Evolutionary conservation across 2,888 invertebrate genomes (phyloP), one percentile per base, ranked within the genome.

Genomic region (Sarcophaga carnaria): DNA sequence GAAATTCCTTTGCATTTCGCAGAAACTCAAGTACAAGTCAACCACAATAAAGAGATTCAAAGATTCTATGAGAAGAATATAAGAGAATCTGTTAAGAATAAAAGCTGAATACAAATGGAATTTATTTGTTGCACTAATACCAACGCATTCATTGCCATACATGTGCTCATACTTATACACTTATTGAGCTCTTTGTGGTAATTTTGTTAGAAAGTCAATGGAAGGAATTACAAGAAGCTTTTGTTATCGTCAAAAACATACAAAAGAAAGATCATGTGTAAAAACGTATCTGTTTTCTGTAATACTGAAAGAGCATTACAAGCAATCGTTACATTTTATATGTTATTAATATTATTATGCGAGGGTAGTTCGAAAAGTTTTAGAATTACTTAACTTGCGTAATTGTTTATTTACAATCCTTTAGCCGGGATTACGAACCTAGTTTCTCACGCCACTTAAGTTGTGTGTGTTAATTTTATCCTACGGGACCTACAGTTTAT

Each of bases 71-170:
- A 37, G 8, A 14, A 54, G 54, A 54, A 54, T 54, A 54, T 17
- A 54, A 54, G 54, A 54, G 37, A 37, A 37, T 37, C 37, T 37
- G 10, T 37, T 37, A 45, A 70, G 22, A 54, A 22, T 10, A 70
- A 54, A 49, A 25, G 11, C 22, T 45, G 11, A 17, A 22, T 20
- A 70, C 47, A 70, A 54, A 54, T 54, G 17, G 14, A 54, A 45
- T 69, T 47, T 69, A 45, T 69, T 69, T 69, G 67, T 20, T 69
- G 67, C 47, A 69, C 47, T 69, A 10, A 17, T 54, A 54, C 45
- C 27, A 45, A 66, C 66, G 20, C 45, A 66, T 17, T 66, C n/a
- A 45, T 66, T n/a, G 27, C 59, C 14, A 59, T 59, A 59, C 37
- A 8, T 2, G 10, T 37, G 10, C 37, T 5, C 6, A 37, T 37